Evolutionary conservation across 1,140 invertebrate species (phyloP).

Genomic region (Drosophila ironensis): DNA sequence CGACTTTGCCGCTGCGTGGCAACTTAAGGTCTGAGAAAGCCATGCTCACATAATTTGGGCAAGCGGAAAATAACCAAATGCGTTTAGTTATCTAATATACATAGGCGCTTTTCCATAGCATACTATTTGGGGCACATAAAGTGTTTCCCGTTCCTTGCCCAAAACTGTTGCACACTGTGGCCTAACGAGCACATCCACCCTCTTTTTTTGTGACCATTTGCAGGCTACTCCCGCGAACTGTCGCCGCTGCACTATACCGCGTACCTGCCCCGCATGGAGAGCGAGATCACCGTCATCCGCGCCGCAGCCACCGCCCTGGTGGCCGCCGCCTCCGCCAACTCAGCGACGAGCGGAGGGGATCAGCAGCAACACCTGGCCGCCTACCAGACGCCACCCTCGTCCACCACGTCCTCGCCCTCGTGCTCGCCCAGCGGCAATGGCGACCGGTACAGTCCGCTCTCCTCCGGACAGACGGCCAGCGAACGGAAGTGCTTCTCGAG

Average conservation of each 20-base stretch:
- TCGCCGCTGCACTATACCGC: conserved; percentile 86
- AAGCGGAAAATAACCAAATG: not conserved
- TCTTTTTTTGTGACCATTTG: not conserved
- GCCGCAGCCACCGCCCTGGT: conserved; percentile 71
- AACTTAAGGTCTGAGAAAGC: not conserved
- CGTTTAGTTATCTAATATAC: not conserved
- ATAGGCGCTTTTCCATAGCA: not conserved
- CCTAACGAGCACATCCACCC: not conserved
- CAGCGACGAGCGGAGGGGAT: conserved; percentile 12
- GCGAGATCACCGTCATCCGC: conserved; percentile 83
- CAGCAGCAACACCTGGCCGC: conserved; percentile 56
- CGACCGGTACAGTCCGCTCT: conserved; percentile 66
- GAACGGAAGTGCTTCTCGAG: conserved; percentile 88
- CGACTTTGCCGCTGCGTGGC: conserved; percentile 6
- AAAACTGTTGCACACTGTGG: conserved; percentile 1
- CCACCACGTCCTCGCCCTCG: conserved; percentile 73
- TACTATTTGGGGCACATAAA: conserved; percentile 3
- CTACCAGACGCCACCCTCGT: conserved; percentile 79
- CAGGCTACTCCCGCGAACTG: conserved; percentile 85
- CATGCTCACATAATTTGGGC: not conserved
- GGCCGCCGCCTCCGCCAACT: conserved; percentile 60
- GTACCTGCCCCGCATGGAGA: conserved; percentile 83
- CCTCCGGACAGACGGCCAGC: conserved; percentile 66
- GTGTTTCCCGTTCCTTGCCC: not conserved
- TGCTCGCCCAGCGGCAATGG: conserved; percentile 61